Evolutionary conservation across 2,888 invertebrate genomes (phyloP).

Genomic region (Drosophila barbarae): DNA sequence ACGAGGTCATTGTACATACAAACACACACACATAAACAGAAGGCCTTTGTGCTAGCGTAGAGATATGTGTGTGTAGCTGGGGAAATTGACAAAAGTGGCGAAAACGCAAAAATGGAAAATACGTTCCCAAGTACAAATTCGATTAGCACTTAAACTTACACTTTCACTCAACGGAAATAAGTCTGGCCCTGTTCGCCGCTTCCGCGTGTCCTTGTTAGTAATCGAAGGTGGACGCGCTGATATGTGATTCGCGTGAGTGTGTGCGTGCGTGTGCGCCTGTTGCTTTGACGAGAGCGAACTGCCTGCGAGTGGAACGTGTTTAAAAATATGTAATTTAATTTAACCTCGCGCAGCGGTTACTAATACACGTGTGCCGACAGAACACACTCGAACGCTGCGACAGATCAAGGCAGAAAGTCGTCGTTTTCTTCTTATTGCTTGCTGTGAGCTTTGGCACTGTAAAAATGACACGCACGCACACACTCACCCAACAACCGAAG

Average conservation of each 20-base stretch:
- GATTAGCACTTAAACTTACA: conserved; percentile 59
- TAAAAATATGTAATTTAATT: conserved; percentile 42
- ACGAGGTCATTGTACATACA: conserved; percentile 65
- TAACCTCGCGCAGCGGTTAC: conserved; percentile 45
- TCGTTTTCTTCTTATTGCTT: conserved; percentile 25
- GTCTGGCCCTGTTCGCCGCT: conserved; percentile 39
- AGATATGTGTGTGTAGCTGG: conserved; percentile 1
- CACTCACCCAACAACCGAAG: conserved; percentile 45
- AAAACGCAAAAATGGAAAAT: conserved; percentile 18
- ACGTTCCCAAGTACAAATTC: conserved; percentile 17
- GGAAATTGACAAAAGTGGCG: conserved; percentile 30
- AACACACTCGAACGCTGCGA: conserved; percentile 9
- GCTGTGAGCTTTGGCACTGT: conserved; percentile 41
- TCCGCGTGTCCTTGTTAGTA: conserved; percentile 42
- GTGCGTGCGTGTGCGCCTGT: conserved; percentile 32
- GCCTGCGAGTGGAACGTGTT: conserved; percentile 23
- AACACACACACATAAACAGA: conserved; percentile 11
- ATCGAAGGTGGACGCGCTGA: conserved; percentile 25
- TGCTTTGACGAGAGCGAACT: conserved; percentile 29
- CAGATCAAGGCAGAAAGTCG: conserved; percentile 24
- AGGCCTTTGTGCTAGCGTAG: conserved; percentile 4
- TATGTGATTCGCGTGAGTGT: conserved; percentile 14
- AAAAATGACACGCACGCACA: conserved; percentile 70
- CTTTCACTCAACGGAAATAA: conserved; percentile 64
- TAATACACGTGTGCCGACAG: conserved; percentile 12